Evolutionary conservation across 92 coral and sea anemone genomes (phyloP).

Genomic region (Porites divaricata): DNA sequence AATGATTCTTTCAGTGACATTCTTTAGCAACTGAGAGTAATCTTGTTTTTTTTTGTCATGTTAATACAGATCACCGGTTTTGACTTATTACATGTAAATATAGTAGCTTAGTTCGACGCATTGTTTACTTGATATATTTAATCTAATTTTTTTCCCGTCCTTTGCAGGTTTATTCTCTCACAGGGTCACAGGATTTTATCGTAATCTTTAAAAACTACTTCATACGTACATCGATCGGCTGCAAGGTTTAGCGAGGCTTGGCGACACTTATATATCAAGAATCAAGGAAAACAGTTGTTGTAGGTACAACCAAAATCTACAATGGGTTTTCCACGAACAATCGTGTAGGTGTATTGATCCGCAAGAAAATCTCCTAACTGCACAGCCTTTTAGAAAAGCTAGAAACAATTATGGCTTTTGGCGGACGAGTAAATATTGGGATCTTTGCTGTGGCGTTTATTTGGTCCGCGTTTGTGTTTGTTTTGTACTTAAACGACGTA

Average conservation of each 20-base stretch:
- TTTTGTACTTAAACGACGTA: conserved; percentile 1
- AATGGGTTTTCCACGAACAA: neutral
- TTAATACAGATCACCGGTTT: neutral
- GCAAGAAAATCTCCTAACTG: neutral
- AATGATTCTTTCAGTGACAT: too few relatives aligned
- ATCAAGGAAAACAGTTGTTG: too few relatives aligned
- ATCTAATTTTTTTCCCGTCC: neutral
- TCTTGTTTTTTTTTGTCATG: too few relatives aligned
- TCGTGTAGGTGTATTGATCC: neutral
- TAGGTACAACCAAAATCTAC: too few relatives aligned
- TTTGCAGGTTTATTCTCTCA: neutral
- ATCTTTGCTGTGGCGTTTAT: neutral
- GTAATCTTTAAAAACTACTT: too few relatives aligned
- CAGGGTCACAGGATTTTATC: neutral
- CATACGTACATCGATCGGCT: too few relatives aligned
- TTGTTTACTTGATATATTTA: neutral
- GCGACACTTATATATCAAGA: too few relatives aligned
- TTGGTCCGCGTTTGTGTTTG: conserved; percentile 23
- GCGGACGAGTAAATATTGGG: neutral
- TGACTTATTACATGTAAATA: neutral
- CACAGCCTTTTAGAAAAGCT: neutral
- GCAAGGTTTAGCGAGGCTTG: too few relatives aligned
- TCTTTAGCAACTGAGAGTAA: too few relatives aligned
- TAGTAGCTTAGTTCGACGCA: neutral
- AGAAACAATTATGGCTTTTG: neutral